Conservation (phyloP, 2,113 vertebrate genomes). For the Limnothrissa miodon region DNA sequence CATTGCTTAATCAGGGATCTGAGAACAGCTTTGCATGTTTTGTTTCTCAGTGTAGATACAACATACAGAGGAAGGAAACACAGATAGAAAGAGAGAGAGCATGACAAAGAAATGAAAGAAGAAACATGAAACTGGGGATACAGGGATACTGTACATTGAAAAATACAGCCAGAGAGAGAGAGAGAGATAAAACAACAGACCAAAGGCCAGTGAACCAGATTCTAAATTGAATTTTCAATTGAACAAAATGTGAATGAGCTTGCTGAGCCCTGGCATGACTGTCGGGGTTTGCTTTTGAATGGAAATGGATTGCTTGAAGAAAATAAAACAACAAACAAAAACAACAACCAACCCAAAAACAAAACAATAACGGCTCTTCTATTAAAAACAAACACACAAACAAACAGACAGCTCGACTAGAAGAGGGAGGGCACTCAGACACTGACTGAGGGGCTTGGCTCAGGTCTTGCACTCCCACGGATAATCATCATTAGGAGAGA, state of each 20-base stretch:
- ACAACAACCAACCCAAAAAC: neutral
- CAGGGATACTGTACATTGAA: neutral
- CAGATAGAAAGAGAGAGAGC: neutral
- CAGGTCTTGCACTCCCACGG: neutral
- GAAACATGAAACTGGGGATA: neutral
- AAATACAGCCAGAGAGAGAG: neutral
- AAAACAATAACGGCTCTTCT: neutral
- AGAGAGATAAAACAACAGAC: neutral
- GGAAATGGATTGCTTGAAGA: neutral
- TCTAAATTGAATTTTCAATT: neutral
- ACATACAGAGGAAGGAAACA: neutral
- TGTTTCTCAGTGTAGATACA: conserved; percentile 31
- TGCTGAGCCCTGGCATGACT: neutral
- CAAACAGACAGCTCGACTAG: neutral
- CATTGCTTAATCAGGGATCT: conserved; percentile 61
- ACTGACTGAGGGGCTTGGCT: neutral
- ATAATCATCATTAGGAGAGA: conserved; percentile 1
- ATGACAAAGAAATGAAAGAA: neutral
- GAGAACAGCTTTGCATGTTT: conserved; percentile 55
- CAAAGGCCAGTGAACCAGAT: neutral
- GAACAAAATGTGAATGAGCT: neutral
- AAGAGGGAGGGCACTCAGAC: neutral
- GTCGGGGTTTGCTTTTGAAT: neutral
- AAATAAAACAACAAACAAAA: neutral
- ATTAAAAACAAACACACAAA: neutral